A percentile compares a stretch with the other conserved stretches of the same genome.
Conservation (phyloP, 2,113 vertebrate species). For the Miniopterus natalensis region DNA sequence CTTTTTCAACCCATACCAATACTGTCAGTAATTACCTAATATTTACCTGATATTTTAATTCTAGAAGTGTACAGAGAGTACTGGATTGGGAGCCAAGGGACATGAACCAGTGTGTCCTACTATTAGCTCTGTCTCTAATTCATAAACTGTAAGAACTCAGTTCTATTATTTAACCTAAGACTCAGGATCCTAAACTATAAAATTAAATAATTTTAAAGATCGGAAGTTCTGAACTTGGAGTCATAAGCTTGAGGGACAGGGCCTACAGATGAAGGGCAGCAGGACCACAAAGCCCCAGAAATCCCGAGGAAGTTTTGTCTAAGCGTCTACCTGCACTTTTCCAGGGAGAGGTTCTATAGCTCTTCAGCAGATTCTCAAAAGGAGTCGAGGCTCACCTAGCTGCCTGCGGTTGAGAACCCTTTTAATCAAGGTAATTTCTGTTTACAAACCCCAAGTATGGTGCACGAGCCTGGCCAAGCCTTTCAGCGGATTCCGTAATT, state of each 20-base stretch:
- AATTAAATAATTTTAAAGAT: constrained; percentile 17
- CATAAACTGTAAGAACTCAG: neutral
- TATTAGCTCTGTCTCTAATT: neutral
- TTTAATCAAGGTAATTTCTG: neutral
- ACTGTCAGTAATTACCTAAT: neutral
- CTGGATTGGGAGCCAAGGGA: neutral
- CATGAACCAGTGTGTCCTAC: neutral
- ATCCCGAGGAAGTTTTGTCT: neutral
- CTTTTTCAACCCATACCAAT: neutral
- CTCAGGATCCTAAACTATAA: neutral
- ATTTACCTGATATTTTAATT: neutral
- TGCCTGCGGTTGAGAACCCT: neutral
- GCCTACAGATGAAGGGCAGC: neutral
- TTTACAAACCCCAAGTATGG: neutral
- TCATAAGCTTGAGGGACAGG: neutral
- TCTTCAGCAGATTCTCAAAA: neutral
- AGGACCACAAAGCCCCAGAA: neutral
- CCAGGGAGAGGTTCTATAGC: neutral
- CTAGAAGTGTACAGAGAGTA: neutral
- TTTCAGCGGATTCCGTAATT: neutral
- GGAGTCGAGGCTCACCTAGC: neutral
- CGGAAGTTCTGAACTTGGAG: neutral
- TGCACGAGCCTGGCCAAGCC: neutral
- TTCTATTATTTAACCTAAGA: neutral
- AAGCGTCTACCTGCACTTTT: neutral